phyloP scores from a whole-genome alignment of 92 coral and sea anemone genomes.

The Bergia puertoricense region DNA sequence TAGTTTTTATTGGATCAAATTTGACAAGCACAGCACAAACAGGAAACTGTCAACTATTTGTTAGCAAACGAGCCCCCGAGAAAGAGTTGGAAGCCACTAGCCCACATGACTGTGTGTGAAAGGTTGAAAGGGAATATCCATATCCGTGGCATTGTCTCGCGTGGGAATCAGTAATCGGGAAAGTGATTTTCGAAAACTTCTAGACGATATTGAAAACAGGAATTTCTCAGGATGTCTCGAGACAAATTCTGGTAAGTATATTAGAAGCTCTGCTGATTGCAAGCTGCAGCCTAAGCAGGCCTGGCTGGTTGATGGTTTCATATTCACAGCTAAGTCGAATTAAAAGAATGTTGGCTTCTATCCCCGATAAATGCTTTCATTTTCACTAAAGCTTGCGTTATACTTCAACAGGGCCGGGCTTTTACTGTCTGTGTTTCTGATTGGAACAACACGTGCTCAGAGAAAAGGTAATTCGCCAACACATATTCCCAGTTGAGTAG shows the following conservation, averaged over 20 bases:
- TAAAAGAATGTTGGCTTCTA: neutral
- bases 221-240: conserved; percentile 21
- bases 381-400: neutral
- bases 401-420: conserved; percentile 25
- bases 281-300: neutral
- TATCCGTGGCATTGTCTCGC: conserved; percentile 17
- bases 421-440: neutral
- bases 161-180: conserved; percentile 15
- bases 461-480: conserved; percentile 8
- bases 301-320: neutral
- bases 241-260: conserved; percentile 32
- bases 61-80: conserved; percentile 6
- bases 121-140: conserved; percentile 41
- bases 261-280: neutral
- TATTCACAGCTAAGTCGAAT: conserved; percentile 20
- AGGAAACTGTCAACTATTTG: conserved; percentile 32
- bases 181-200: neutral
- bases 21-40: conserved; percentile 22
- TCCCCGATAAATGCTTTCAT: neutral
- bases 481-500: neutral
- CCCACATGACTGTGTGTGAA: neutral
- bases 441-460: conserved; percentile 24
- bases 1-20: conserved; percentile 26
- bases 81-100: neutral
- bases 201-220: neutral